A percentile compares a stretch with the other conserved stretches of the same genome.
These are phyloP conservation scores for Condylura cristata DNA, from an alignment of 2,113 vertebrate species.

Conservation along the genomic window DNA sequence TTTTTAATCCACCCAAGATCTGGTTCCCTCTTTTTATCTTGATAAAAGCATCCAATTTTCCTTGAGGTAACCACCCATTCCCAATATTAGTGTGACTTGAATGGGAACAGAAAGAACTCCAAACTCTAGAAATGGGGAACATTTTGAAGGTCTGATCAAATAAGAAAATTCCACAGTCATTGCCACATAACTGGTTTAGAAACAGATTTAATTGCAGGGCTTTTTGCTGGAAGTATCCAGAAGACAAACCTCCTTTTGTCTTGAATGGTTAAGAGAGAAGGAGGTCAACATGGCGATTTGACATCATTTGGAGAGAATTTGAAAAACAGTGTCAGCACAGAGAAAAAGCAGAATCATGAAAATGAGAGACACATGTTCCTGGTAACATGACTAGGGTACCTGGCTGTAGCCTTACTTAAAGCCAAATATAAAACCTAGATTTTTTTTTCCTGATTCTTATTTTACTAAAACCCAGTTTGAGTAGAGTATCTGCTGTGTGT, in stretches of 20 bases:
- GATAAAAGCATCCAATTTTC: background rate
- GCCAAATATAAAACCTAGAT: background rate
- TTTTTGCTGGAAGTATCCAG: background rate
- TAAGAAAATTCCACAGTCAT: background rate
- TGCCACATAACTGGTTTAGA: background rate
- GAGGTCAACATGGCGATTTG: background rate
- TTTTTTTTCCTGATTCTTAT: background rate
- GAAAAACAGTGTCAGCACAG: background rate
- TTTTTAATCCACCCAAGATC: background rate
- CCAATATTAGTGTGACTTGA: background rate
- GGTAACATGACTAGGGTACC: background rate
- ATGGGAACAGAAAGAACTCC: background rate
- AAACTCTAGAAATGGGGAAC: background rate
- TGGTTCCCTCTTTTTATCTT: background rate
- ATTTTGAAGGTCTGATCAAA: background rate
- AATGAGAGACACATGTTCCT: background rate
- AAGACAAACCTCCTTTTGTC: background rate
- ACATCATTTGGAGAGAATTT: background rate
- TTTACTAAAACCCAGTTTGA: background rate
- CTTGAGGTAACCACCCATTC: background rate
- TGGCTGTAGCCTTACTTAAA: background rate
- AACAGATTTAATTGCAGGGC: background rate
- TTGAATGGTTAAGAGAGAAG: background rate
- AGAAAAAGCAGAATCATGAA: background rate
- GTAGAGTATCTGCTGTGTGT: background rate